Base-by-base conservation (phyloP, 2,113 vertebrate species). In the Coptodon rendalli region DNA sequence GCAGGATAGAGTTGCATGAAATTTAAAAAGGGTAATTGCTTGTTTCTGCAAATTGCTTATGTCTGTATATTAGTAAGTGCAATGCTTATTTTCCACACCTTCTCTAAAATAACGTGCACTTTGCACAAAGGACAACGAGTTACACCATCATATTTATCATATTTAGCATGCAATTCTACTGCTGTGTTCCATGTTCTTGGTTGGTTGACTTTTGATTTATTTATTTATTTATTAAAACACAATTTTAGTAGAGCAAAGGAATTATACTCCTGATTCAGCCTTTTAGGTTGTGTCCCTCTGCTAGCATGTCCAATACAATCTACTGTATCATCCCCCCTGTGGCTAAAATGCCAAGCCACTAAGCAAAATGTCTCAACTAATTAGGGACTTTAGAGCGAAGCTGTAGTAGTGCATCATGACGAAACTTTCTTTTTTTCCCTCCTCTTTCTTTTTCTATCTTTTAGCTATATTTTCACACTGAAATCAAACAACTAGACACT, bases 311-410 rank as follows among this genome's bases (percentile, higher is more conserved):
- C 89, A 88, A 89, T 91, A 82, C 84, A 92, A 94, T 95, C 90
- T 85, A 90, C 94, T 91, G 84, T 90, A 94, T 92, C 91, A 93
- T 85, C 79, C 90, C 90, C 92, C 94, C 92, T 89, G 86, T 94
- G 93, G 95, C 89, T 82, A 87, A 92, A 91, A 92, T 93, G 91
- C 91, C 87, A 91, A 86, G 91, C 93, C 93, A 94, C 94, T 89
- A 94, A 95, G 95, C 92, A 94, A 88, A 95, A 95, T 93, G 95
- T 94, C 95, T 91, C 82, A 86, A 86, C 90, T 94, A 91, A 96
- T 95, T 91, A 93, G 89, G 87, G 57, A 89, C 85, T 90, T 81
- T 59, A 36, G 71, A 89, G 82, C 61, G 88, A 89, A 90, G 84
- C 87, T 91, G 91, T 87, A 78, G 89, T 92, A 92, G 92, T 80